Evolutionary conservation across 2,797 vertebrate species (phyloP), one percentile per base, ranked within the genome.

Genomic region (Cheirogaleus major): DNA sequence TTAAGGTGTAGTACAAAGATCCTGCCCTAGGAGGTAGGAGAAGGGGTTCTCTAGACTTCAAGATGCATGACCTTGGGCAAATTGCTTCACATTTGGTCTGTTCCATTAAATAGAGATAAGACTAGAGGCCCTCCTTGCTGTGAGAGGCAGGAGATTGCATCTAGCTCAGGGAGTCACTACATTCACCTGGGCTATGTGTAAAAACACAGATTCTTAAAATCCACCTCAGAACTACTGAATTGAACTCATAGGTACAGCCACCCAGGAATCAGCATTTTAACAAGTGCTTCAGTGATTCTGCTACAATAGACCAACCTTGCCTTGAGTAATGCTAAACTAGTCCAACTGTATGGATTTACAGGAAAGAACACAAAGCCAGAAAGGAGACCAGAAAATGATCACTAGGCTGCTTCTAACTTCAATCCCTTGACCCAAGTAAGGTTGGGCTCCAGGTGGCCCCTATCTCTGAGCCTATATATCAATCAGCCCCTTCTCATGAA

Each of bases 21-120:
- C 52, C 80, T 87, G 65, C 97, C 85, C 57, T 84, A 97, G 80
- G 83, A 96, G 94, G 96, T 93, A 96, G 87, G 67, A 84, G 83
- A 93, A 55, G 30, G 67, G 22, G 25, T 72, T 95, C 81, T 95
- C 41, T 70, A 20, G 79, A 48, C 45, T 81, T 78, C 91, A 32
- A 43, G 50, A 84, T 70, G 9, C 13, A 23, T 27, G 55, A 89
- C 38, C 50, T 75, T 38, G 61, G 50, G 17, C n/a, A 86, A 80
- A 72, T 45, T 20, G 15, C 25, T 69, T 91, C 70, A 78, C 30
- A 48, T 82, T 93, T 61, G 80, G 69, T 73, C 72, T 92, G 32
- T 87, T 79, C 80, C 22, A 7, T 67, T 72, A 95, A 81, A 78
- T 45, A 55, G 41, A 92, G 32, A 86, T 5, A 48, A 45, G 67